Percentiles rank a stretch among this genome's conserved stretches.
Evolutionary conservation across 2,797 vertebrate genomes (phyloP).

Genomic region (Melanotaenia trifasciata): DNA sequence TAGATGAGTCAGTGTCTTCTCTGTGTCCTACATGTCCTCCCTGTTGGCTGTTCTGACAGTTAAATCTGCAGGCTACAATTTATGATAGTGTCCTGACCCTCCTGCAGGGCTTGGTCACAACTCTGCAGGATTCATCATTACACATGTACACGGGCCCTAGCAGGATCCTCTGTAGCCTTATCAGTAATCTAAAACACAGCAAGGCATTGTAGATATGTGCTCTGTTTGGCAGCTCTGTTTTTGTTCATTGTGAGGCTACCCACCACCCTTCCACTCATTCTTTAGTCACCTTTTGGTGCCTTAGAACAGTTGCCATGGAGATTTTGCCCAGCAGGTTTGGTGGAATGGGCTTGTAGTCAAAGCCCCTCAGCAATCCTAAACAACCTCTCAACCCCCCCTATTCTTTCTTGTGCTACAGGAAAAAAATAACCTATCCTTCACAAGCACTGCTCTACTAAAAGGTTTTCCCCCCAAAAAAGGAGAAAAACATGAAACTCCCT

Average conservation of each 20-base stretch:
- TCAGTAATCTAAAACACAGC: slow-evolving; percentile 51
- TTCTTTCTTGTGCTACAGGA: slow-evolving; percentile 37
- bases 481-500: slow-evolving; percentile 17
- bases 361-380: slow-evolving; percentile 53
- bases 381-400: slow-evolving; percentile 48
- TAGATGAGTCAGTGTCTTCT: slow-evolving; percentile 43
- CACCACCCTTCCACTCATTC: slow-evolving; percentile 14
- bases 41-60: slow-evolving; percentile 40
- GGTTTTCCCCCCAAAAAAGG: slow-evolving; percentile 17
- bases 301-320: slow-evolving; percentile 77
- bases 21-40: slow-evolving; percentile 37
- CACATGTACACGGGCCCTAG: slow-evolving; percentile 25
- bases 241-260: slow-evolving; percentile 40
- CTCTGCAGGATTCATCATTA: slow-evolving; percentile 25
- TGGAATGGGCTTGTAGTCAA: slow-evolving; percentile 61
- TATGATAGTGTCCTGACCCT: slow-evolving; percentile 36
- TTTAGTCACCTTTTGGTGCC: slow-evolving; percentile 63
- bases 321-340: slow-evolving; percentile 56
- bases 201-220: slow-evolving; percentile 14
- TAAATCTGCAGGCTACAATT: slow-evolving; percentile 43
- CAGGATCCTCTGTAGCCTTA: slow-evolving; percentile 31
- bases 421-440: slow-evolving; percentile 25
- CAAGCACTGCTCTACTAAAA: slow-evolving; percentile 29
- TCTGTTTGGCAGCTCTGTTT: slow-evolving; percentile 29
- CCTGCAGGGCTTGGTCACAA: slow-evolving; percentile 24